Evolutionary conservation across 2,113 vertebrate genomes (phyloP), one percentile per base, ranked within the genome.

Genomic region (Theristicus caerulescens): DNA sequence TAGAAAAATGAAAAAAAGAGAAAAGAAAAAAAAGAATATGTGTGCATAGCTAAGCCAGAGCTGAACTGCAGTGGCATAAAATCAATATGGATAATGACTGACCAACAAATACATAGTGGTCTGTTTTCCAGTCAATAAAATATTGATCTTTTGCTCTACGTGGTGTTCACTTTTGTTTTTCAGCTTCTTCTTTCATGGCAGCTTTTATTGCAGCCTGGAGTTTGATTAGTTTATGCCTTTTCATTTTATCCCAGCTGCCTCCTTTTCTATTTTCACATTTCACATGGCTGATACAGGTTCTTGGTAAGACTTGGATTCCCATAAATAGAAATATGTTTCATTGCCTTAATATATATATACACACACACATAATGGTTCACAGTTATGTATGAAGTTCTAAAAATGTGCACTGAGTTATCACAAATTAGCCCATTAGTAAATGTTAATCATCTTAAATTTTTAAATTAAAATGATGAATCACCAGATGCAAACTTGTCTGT

Each of bases 121-220:
- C 26, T 81, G 27, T 74, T 94, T 88, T 85, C 57, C 40, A 88
- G 71, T 91, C 94, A 82, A 97, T 96, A 95, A 94, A 90, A 80
- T 66, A 96, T 77, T 66, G 87, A 93, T 83, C 74, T 82, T 94
- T 66, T 88, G 10, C 54, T 88, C 29, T 70, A 15, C 0, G 0
- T 86, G 59, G 49, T 90, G 20, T 85, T 85, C 72, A 46, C 85
- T 93, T 94, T 87, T 44, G 4, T 0, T 67, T 93, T 91, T 73
- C 49, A 61, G 36, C 82, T 91, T 91, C 86, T 85, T 94, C 29
- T 93, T 84, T 58, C 24, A 9, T 31, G 16, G 44, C 22, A 77
- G 67, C 9, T 73, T 77, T 90, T 91, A 70, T 79, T 93, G 59
- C n/a, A 51, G 34, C 67, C 57, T 83, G 47, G 24, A 82, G 8